Evolutionary conservation across 1,140 invertebrate genomes (phyloP), one percentile per base, ranked within the genome.

Genomic region (Psilanteris sp.): DNA sequence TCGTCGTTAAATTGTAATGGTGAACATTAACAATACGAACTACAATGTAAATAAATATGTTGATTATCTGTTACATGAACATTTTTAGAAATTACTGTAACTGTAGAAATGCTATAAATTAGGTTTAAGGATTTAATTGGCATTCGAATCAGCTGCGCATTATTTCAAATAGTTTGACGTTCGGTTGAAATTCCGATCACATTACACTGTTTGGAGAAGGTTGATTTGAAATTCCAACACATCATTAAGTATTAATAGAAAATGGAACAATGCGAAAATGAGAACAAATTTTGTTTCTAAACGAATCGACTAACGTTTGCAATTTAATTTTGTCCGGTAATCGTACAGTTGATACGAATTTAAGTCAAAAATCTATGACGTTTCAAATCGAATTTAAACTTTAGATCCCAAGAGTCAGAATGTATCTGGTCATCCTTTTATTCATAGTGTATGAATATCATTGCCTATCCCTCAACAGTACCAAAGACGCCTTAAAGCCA

Each of bases 401-500:
- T n/a, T n/a, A n/a, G n/a, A n/a, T n/a, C n/a, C n/a, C n/a, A n/a
- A n/a, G n/a, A n/a, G n/a, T n/a, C n/a, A n/a, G n/a, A 43, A 29
- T 64, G 7, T 52, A 11, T 50, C 22, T 66, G 71, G 71, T 67
- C 66, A 66, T 34, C 37, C 13, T 5, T 70, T 41, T 41, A 59
- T 55, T 26, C 37, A 18, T 24, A 27, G 43, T 41, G 11, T 61
- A 78, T 66, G 68, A 73, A 73, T 78, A 64, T 73, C 55, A 64
- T 64, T 61, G 46, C 70, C 57, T 66, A 48, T 62, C 76, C 71
- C 76, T 59, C 50, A 46, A 34, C 64, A 34, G 74, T 78, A 59
- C 29, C 37, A 59, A 73, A 80, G 70, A 39, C 72, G 78, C 64
- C 81, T 85, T 82, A 85, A 85, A 87, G 80, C 84, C 78, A 76